Evolutionary conservation across 2,888 invertebrate genomes (phyloP), one percentile per base, ranked within the genome.

Genomic region (Lasius fuliginosus): DNA sequence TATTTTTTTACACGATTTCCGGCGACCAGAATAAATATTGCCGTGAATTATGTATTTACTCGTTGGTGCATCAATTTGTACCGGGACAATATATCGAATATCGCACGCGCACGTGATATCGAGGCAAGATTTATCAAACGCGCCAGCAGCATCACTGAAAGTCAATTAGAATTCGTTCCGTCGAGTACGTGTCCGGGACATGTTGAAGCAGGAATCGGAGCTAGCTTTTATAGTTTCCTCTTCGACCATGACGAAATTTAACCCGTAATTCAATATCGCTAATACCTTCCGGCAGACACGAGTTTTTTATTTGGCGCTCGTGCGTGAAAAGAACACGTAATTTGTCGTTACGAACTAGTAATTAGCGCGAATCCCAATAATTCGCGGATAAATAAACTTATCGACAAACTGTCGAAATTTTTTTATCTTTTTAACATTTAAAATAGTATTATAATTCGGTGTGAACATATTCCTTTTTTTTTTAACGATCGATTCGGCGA

Each of bases 231-330:
- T 85, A 71, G 84, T 69, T 76, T 83, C 30, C 11, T 69, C 74
- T 84, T 83, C 82, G 73, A 64, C 71, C 83, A 83, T 85, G 74
- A 85, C 85, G 76, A 89, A 89, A 86, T 86, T 85, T 86, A 86
- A 88, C 75, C 85, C 84, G 81, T 85, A 87, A 89, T 90, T 90
- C 84, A 90, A 86, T 81, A 60, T 84, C 89, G 77, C 65, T 82
- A 85, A 89, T 90, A 88, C 82, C 58, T 85, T 83, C 81, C 67
- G 60, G 33, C 49, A 58, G 74, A 62, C 49, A n/a, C 46, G 46
- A 71, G 27, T 62, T 60, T 27, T 46, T 60, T 69, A 89, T 84
- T 85, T 83, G 83, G 30, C 75, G 62, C 33, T 40, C 33, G 60
- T 30, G 76, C 60, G 75, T 27, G 75, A 83, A 64, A 77, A 42